Evolutionary conservation across 2,113 vertebrate genomes (phyloP), one percentile per base, ranked within the genome.

Genomic region (Origma solitaria): DNA sequence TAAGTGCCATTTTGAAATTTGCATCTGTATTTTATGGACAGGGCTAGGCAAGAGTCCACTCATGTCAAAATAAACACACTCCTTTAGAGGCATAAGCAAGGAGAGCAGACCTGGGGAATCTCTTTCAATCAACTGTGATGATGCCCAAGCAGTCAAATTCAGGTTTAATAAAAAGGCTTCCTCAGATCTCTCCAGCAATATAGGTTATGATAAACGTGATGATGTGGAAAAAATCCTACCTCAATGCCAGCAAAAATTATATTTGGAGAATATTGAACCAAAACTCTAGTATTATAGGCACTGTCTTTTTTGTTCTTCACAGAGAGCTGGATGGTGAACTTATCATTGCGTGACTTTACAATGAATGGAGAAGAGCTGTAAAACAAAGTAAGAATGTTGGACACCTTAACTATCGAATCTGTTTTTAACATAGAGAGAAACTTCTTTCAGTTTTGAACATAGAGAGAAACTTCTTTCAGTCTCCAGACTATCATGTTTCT

Each of bases 221-320:
- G 51, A 71, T 23, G 37, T 54, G 22, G 91, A 90, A 51, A 65
- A 85, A 65, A 18, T 53, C 97, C 90, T 97, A 99, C 99, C 99
- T 99, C 99, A 45, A 98, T 98, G 96, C 98, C 99, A 33, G 98
- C 98, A 70, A 98, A 99, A 95, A 99, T 98, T 92, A 99, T 98
- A 97, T 99, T 99, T 64, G 98, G 97, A 40, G 99, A 98, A 95
- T 99, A 98, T 44, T 97, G 98, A 78, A 99, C 95, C 24, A 96
- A 94, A 50, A 99, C 98, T 80, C 98, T 99, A 49, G 99, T 98
- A 93, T 99, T 99, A 96, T 99, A 99, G 6, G 99, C 99, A 38
- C 98, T 99, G 94, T 99, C 99, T 95, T 98, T 98, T 69, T 97
- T 98, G 96, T 99, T 99, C 78, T 56, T 98, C 45, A 99, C 79